phyloP scores from a whole-genome alignment of 2,113 vertebrate species.

The Phaethornis superciliosus region DNA sequence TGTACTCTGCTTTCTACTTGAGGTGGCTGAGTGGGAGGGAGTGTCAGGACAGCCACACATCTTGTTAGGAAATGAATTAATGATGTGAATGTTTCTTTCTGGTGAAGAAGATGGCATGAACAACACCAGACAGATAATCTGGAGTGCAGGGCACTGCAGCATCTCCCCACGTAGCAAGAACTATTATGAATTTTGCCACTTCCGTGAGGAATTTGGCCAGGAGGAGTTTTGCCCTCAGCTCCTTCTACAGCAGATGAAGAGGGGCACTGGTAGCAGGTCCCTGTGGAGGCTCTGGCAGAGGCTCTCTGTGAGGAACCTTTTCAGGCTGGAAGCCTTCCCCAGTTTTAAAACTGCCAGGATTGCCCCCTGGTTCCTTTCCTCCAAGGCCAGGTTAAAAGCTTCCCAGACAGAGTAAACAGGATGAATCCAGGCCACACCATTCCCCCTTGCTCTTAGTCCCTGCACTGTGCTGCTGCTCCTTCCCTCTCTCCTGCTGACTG shows the following conservation, averaged over 20 bases:
- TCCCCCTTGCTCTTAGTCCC: background rate
- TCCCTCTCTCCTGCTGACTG: background rate
- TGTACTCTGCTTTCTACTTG: background rate
- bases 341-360: background rate
- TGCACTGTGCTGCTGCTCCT: background rate
- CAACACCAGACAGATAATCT: background rate
- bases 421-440: fast-evolving
- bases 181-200: background rate
- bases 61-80: slow-evolving; percentile 19
- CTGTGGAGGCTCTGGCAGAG: background rate
- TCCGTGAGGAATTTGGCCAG: background rate
- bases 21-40: slow-evolving; percentile 48
- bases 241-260: background rate
- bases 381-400: background rate
- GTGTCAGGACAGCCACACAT: slow-evolving; percentile 38
- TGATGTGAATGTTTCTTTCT: background rate
- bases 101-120: background rate
- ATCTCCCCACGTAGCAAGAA: background rate
- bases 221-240: background rate
- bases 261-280: background rate
- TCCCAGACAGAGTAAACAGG: fast-evolving
- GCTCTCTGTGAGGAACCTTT: background rate
- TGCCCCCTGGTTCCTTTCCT: background rate
- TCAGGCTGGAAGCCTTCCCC: background rate
- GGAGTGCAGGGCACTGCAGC: background rate